phyloP scores from a whole-genome alignment of 2,797 vertebrate species.

The Phataginus tetradactyla region DNA sequence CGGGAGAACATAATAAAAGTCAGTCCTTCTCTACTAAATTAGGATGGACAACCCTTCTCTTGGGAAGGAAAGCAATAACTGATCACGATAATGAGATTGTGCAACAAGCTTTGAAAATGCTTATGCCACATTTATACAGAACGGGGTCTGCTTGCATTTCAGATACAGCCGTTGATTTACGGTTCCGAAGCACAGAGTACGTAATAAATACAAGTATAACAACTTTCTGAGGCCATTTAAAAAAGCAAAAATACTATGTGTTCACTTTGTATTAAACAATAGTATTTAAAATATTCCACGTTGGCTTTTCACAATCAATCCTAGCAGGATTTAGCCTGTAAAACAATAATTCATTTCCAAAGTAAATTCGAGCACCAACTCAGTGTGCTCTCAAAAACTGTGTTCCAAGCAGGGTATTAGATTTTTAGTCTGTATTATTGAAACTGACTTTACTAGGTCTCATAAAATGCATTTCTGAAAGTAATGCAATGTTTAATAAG shows the following conservation, averaged over 20 bases:
- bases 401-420: slow-evolving; percentile 72
- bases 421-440: slow-evolving; percentile 75
- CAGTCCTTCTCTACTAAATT: slow-evolving; percentile 55
- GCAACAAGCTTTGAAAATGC: slow-evolving; percentile 69
- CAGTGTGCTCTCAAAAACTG: slow-evolving; percentile 66
- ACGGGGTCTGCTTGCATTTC: slow-evolving; percentile 52
- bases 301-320: slow-evolving; percentile 66
- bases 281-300: slow-evolving; percentile 67
- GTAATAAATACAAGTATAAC: slow-evolving; percentile 44
- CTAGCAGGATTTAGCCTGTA: slow-evolving; percentile 59
- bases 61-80: slow-evolving; percentile 72
- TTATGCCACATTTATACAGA: slow-evolving; percentile 31
- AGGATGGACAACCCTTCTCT: slow-evolving; percentile 66
- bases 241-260: slow-evolving; percentile 68
- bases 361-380: slow-evolving; percentile 69
- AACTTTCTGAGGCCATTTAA: slow-evolving; percentile 52
- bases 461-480: slow-evolving; percentile 67
- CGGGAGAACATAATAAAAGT: slow-evolving; percentile 55
- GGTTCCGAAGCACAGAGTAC: slow-evolving; percentile 18
- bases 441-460: slow-evolving; percentile 71
- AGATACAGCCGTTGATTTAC: not conserved
- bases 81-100: slow-evolving; percentile 65
- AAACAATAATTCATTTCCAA: slow-evolving; percentile 77
- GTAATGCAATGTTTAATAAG: slow-evolving; percentile 73
- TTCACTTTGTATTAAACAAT: slow-evolving; percentile 63